These are phyloP conservation scores for Campopleginae sp. DNA, from an alignment of 2,888 invertebrate species.

Conservation along the genomic window DNA sequence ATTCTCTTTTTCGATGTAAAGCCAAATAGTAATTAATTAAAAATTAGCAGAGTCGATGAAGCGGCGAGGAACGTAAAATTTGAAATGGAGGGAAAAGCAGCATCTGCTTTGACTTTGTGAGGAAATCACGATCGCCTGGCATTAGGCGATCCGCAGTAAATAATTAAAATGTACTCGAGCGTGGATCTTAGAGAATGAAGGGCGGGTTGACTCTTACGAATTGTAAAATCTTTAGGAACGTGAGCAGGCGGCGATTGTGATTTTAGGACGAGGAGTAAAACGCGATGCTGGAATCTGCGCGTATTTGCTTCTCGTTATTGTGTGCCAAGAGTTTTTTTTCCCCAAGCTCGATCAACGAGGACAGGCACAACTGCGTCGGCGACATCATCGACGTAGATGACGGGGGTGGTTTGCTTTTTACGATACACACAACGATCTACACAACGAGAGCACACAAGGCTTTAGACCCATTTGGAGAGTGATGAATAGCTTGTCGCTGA, in stretches of 20 bases:
- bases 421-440: slow-evolving; percentile 41
- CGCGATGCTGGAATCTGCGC: slow-evolving; percentile 26
- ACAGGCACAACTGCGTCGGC: slow-evolving; percentile 1
- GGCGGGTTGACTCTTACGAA: neutral
- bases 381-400: slow-evolving; percentile 50
- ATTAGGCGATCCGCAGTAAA: neutral
- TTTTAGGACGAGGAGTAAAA: neutral
- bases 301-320: slow-evolving; percentile 18
- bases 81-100: too few relatives aligned
- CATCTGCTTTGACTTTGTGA: too few relatives aligned
- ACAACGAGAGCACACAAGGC: slow-evolving; percentile 51
- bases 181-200: neutral
- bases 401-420: slow-evolving; percentile 54
- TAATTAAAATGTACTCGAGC: neutral
- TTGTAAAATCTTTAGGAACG: neutral
- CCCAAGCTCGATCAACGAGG: slow-evolving; percentile 53
- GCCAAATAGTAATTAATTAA: too few relatives aligned
- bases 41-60: too few relatives aligned
- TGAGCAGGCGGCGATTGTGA: neutral
- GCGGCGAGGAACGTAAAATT: too few relatives aligned
- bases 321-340: neutral
- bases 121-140: neutral
- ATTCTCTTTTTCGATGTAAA: too few relatives aligned
- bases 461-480: slow-evolving; percentile 53
- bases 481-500: slow-evolving; percentile 65